A percentile compares a stretch with the other conserved stretches of the same genome.
Evolutionary conservation across 1,140 invertebrate species (phyloP).

Genomic region (Chelonus insularis): DNA sequence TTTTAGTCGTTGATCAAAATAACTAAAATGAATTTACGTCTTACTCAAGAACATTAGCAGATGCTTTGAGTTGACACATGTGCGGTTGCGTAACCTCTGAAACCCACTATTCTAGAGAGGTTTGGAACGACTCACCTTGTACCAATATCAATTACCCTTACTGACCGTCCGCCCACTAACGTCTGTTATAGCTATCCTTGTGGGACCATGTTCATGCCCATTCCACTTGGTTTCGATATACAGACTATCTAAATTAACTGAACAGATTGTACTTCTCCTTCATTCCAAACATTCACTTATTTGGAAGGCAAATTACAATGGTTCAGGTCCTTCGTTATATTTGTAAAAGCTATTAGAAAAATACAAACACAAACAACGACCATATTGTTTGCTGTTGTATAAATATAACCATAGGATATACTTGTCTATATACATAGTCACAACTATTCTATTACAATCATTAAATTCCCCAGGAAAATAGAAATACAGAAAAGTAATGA

Average conservation of each 20-base stretch:
- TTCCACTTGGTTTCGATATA: not conserved
- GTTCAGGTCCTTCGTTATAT: too few species aligned
- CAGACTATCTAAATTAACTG: conserved; percentile 1
- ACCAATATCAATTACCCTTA: conserved; percentile 51
- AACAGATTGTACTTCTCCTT: conserved; percentile 3
- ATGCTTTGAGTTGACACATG: conserved; percentile 12
- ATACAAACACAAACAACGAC: not conserved
- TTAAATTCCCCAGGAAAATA: too few species aligned
- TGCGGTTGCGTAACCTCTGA: not conserved
- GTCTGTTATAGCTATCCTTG: conserved; percentile 34
- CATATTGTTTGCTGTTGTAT: too few species aligned
- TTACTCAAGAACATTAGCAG: conserved; percentile 7
- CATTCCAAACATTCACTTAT: not conserved
- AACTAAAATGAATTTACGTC: not conserved
- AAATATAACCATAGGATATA: too few species aligned
- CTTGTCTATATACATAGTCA: too few species aligned
- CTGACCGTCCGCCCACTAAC: conserved; percentile 26
- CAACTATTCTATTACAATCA: too few species aligned
- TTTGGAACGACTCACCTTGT: conserved; percentile 25
- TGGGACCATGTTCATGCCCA: conserved; percentile 17
- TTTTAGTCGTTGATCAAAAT: not conserved
- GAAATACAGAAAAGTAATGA: too few species aligned
- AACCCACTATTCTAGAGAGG: conserved; percentile 9
- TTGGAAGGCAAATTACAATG: not conserved
- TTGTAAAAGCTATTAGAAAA: too few species aligned